Conservation (phyloP, 2,113 vertebrate species). For the Alethe castanea region DNA sequence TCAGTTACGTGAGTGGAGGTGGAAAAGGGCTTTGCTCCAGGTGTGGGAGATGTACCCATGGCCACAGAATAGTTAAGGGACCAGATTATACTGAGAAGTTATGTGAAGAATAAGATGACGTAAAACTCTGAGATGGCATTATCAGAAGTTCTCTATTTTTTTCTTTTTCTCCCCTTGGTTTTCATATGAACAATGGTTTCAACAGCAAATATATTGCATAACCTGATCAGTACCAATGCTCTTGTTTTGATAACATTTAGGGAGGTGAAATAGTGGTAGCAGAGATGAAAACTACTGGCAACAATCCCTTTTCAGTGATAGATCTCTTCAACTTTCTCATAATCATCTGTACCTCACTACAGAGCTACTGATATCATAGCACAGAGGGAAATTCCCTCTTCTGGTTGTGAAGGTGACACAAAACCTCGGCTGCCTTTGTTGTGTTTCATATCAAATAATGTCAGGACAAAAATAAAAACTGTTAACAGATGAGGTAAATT, state of each 20-base stretch:
- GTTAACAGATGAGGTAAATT: not conserved
- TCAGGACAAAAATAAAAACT: constrained; percentile 1
- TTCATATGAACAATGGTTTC: not conserved
- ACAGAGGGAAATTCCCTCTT: not conserved
- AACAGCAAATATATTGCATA: not conserved
- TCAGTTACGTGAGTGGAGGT: not conserved
- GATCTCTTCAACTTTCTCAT: not conserved
- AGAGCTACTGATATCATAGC: not conserved
- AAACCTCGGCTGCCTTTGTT: not conserved
- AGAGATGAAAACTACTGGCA: not conserved
- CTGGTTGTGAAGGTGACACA: not conserved
- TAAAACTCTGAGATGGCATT: not conserved
- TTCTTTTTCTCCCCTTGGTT: not conserved
- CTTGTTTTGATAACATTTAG: not conserved
- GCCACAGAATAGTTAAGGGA: not conserved
- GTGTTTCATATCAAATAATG: not conserved
- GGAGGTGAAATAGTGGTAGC: not conserved
- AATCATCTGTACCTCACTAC: not conserved
- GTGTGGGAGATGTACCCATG: not conserved
- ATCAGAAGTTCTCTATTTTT: not conserved
- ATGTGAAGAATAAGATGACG: not conserved
- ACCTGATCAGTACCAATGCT: not conserved
- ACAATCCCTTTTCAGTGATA: not conserved
- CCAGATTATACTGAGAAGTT: not conserved
- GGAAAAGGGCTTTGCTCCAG: not conserved